Base-by-base conservation (phyloP, 2,797 vertebrate genomes). In the Enteromius viviparus region DNA sequence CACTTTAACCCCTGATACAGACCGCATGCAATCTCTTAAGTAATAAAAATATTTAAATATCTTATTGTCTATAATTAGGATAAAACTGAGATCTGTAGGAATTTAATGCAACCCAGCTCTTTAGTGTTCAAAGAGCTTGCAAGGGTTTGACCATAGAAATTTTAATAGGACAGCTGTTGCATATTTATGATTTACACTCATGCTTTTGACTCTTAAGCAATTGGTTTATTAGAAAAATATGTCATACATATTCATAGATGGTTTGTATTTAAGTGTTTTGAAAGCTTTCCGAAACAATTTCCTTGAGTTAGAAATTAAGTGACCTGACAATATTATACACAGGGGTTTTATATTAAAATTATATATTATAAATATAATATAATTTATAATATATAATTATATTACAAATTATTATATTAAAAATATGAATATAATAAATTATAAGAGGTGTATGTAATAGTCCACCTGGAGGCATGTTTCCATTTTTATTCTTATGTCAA, bases 201-300 rank as follows among this genome's bases (percentile, higher is more conserved):
- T 81, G 14, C 42, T 51, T 75, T 74, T 62, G 68, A 37, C 69
- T 81, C 68, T 72, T 81, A 62, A 72, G 68, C 26, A 81, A 62
- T 62, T 81, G 55, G 53, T 81, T 72, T 21, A 81, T 72, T 81
- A 49, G 37, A 72, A 81, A 47, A 49, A 81, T 72, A 21, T 62
- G 40, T 32, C 40, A 71, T 80, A 47, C 37, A 62, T 75, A 23
- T 76, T 40, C 32, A 75, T 58, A 40, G 6, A 32, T n/a, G 26
- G 17, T 74, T 47, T 70, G 14, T 47, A 70, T 49, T 40, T 68
- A 29, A 71, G 29, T 74, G 29, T 53, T 74, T 53, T 14, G 29
- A 53, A 58, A 76, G 32, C 32, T 58, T 75, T 76, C 51, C 0
- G 6, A 34, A 76, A 58, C 72, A 58, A 40, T 12, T 8, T 12